Conservation (phyloP, 2,113 vertebrate species). For the Turdus rufiventris region DNA sequence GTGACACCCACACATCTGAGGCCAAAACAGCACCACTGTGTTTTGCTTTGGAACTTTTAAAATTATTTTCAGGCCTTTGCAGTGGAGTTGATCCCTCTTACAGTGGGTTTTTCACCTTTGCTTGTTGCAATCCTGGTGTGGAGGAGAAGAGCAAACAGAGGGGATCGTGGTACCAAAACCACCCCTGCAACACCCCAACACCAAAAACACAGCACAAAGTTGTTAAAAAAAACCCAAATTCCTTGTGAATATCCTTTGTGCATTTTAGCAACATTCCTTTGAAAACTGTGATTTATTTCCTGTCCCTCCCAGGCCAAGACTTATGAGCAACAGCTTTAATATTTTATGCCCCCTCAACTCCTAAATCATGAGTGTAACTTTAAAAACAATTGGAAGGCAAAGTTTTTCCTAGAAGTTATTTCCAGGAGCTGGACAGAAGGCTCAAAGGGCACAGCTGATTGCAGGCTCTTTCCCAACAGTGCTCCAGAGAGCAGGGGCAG, state of each 20-base stretch:
- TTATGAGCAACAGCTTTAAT: neutral
- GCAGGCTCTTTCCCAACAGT: neutral
- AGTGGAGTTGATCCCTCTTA: fast-evolving
- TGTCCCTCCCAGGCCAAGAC: neutral
- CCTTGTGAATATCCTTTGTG: fast-evolving
- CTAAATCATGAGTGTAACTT: neutral
- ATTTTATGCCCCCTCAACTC: neutral
- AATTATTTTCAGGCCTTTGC: fast-evolving
- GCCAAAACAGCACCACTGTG: neutral
- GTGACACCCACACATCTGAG: fast-evolving
- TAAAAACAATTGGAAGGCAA: neutral
- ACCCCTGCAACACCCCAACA: neutral
- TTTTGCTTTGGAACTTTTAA: neutral
- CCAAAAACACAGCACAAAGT: neutral
- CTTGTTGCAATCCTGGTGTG: neutral
- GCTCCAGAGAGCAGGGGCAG: neutral
- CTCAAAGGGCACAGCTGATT: neutral
- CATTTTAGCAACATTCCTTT: neutral
- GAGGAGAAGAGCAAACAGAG: neutral
- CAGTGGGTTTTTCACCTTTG: neutral
- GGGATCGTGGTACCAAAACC: fast-evolving
- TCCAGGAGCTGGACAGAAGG: neutral
- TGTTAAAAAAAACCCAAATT: neutral
- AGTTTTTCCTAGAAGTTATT: neutral
- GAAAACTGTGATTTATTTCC: neutral